Evolutionary conservation across 2,113 vertebrate genomes (phyloP), one percentile per base, ranked within the genome.

Genomic region (Dolichotis patagonum): DNA sequence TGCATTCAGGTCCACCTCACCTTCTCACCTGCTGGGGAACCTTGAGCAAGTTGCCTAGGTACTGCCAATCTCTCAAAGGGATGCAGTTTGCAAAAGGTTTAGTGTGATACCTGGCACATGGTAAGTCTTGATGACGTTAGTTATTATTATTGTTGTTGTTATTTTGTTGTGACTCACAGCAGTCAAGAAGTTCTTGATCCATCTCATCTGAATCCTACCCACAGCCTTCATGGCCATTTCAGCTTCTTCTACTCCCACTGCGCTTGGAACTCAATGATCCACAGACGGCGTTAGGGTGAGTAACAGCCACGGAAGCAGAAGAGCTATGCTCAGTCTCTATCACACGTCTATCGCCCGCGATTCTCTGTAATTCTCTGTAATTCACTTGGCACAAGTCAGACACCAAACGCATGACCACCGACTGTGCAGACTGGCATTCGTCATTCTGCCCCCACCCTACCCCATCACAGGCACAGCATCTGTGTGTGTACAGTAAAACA

Each of bases 371-470:
- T 84, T 78, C 90, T 82, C 49, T 67, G 41, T 28, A 46, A 71
- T 56, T 67, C n/a, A 69, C 10, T 60, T 24, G 9, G 43, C 62
- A 30, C 26, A 26, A 90, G 60, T 85, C 91, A 69, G 56, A 38
- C 41, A 52, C 84, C 30, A 91, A 88, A 78, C 14, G 67, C 54
- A 14, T 6, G 5, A 77, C 75, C n/a, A 22, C 58, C 35, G 28
- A 75, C 22, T 43, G 26, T 65, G 43, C 30, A 19, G 5, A 20
- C 3, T 0, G n/a, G 35, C 1, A 6, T 10, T 46, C 16, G 0
- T 58, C 73, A 9, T 32, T 63, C 16, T 32, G 2, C 60, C 56
- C 43, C 38, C 65, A 22, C 12, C 20, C 35, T 14, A 54, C 17
- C 41, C 77, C 54, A 56, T 41, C 91, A 49, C 41, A 62, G 56